These are phyloP conservation scores for Dendrocopos noguchii DNA, from an alignment of 2,113 vertebrate genomes.

Conservation along the genomic window DNA sequence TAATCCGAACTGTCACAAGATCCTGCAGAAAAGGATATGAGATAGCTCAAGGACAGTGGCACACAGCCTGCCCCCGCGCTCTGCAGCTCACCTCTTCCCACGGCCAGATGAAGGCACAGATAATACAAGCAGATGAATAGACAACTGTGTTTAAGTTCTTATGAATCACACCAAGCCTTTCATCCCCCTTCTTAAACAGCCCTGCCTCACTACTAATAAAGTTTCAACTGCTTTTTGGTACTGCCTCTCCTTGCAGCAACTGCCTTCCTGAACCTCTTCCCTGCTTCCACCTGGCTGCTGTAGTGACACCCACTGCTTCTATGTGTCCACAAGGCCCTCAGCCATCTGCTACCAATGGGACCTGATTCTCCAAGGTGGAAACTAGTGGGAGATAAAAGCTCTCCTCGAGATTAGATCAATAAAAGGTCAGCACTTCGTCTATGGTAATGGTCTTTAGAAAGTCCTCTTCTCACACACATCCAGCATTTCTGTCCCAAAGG, in stretches of 20 bases:
- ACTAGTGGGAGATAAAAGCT: not conserved
- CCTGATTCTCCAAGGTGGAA: not conserved
- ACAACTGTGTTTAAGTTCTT: not conserved
- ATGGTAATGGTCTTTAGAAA: not conserved
- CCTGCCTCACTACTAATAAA: constrained; percentile 27
- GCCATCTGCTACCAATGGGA: not conserved
- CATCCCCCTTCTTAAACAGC: constrained; percentile 43
- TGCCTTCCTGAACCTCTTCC: not conserved
- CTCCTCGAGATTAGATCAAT: not conserved
- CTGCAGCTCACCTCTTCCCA: constrained; percentile 55
- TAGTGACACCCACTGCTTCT: fast-evolving
- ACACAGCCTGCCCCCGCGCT: not conserved
- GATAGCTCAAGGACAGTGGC: constrained; percentile 31
- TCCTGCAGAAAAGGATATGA: constrained; percentile 37
- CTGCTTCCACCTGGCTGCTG: not conserved
- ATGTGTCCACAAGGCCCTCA: not conserved
- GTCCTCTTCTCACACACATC: not conserved
- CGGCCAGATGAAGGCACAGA: constrained; percentile 45
- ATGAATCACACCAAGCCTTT: constrained; percentile 40
- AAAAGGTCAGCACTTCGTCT: not conserved
- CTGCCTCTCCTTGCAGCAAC: not conserved
- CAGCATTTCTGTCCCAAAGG: not conserved
- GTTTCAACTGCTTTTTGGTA: not conserved
- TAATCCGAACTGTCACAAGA: constrained; percentile 49
- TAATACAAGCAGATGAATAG: constrained; percentile 26